Evolutionary conservation across 2,113 vertebrate genomes (phyloP).

Genomic region (Urocitellus parryii): DNA sequence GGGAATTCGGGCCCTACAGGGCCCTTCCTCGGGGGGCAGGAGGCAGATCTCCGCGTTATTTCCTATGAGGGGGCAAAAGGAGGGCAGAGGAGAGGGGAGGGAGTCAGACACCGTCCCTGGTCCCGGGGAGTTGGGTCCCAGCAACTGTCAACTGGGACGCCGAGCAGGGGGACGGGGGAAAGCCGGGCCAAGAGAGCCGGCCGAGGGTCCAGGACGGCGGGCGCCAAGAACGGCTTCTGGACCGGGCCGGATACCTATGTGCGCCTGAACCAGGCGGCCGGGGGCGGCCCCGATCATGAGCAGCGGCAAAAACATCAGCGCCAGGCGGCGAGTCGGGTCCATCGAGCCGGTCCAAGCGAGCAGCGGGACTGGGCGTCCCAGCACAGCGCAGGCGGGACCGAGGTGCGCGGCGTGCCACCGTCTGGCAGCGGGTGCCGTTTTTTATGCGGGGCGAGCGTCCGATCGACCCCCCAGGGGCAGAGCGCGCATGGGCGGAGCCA

Average conservation of each 20-base stretch:
- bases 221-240: no score
- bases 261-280: accelerated
- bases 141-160: not conserved
- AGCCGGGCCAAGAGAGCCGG: not conserved
- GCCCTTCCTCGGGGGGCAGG: slow-evolving; percentile 88
- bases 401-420: accelerated
- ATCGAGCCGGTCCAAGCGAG: not conserved
- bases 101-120: accelerated
- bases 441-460: slow-evolving; percentile 21
- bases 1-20: slow-evolving; percentile 86
- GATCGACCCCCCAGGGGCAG: slow-evolving; percentile 53
- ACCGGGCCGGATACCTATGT: slow-evolving; percentile 17
- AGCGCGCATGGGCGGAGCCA: not conserved
- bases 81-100: not conserved
- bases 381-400: accelerated
- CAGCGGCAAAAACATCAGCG: slow-evolving; percentile 30
- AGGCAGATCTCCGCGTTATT: slow-evolving; percentile 88
- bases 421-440: not conserved
- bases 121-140: no score
- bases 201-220: no score
- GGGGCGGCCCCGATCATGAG: not conserved
- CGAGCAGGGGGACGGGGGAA: not conserved
- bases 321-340: not conserved
- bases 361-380: not conserved
- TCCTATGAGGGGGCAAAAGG: slow-evolving; percentile 65